These are phyloP conservation scores for Dusona sp. DNA, from an alignment of 2,888 invertebrate species.

Conservation along the genomic window DNA sequence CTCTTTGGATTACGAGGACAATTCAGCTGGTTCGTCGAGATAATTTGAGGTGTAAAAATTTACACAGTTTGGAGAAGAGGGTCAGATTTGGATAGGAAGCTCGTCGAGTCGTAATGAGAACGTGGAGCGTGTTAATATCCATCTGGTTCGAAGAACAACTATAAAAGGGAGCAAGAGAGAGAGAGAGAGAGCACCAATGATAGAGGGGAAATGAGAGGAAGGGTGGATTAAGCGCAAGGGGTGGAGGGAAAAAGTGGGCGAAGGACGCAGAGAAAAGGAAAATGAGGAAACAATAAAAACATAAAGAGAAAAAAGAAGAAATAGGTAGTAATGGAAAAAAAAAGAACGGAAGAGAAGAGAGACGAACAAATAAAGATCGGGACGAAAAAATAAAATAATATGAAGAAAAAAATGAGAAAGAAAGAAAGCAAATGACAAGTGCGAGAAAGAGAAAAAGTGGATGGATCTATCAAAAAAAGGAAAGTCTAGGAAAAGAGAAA, in stretches of 20 bases:
- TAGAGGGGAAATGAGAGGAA: neutral
- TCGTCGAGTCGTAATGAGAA: constrained; percentile 49
- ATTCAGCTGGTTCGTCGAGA: constrained; percentile 34
- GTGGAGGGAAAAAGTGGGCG: neutral
- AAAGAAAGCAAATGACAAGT: neutral
- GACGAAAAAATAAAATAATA: neutral
- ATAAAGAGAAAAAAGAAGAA: neutral
- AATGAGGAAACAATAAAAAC: neutral
- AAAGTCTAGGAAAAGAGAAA: neutral
- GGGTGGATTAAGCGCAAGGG: neutral
- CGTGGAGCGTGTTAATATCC: constrained; percentile 39
- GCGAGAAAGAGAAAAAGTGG: neutral
- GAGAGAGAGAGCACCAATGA: neutral
- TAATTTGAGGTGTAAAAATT: constrained; percentile 59
- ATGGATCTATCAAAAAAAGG: neutral
- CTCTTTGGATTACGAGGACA: constrained; percentile 8
- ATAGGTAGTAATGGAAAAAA: neutral
- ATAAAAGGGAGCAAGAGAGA: constrained; percentile 1
- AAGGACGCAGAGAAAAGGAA: neutral
- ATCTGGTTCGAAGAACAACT: constrained; percentile 31
- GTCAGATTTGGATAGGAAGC: constrained; percentile 33
- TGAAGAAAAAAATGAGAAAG: neutral
- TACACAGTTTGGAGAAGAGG: constrained; percentile 5
- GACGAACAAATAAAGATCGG: neutral
- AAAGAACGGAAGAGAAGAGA: neutral